A percentile compares a stretch with the other conserved stretches of the same genome.
These are phyloP conservation scores for Siniperca chuatsi DNA, from an alignment of 2,113 vertebrate species.

Conservation along the genomic window DNA sequence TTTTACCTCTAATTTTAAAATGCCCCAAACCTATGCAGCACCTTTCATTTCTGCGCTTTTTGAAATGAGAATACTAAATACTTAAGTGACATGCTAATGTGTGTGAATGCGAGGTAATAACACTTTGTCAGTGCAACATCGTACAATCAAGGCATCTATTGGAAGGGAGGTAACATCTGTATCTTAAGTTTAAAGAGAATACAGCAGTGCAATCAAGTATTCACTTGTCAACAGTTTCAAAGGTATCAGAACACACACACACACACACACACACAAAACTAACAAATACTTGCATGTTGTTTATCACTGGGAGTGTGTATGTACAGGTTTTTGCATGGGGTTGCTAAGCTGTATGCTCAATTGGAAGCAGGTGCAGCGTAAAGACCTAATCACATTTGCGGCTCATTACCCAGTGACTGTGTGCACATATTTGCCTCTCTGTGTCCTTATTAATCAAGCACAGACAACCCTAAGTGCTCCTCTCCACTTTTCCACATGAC, in stretches of 20 bases:
- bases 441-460: constrained; percentile 85
- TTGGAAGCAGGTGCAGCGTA: constrained; percentile 84
- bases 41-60: neutral
- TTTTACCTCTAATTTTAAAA: constrained; percentile 17
- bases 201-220: constrained; percentile 62
- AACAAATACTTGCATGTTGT: constrained; percentile 66
- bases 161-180: constrained; percentile 61
- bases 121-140: constrained; percentile 10
- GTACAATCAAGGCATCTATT: constrained; percentile 30
- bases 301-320: constrained; percentile 48
- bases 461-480: constrained; percentile 82
- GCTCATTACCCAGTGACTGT: constrained; percentile 83
- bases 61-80: neutral
- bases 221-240: constrained; percentile 66
- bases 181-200: constrained; percentile 57
- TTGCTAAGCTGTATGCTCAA: constrained; percentile 77
- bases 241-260: constrained; percentile 46
- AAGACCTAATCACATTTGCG: constrained; percentile 84
- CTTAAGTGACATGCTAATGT: neutral
- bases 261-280: constrained; percentile 12
- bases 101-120: constrained; percentile 33
- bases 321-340: constrained; percentile 60
- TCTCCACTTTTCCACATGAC: constrained; percentile 85
- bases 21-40: neutral
- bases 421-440: constrained; percentile 84